phyloP scores from a whole-genome alignment of 2,113 vertebrate species.

The Platanista minor region DNA sequence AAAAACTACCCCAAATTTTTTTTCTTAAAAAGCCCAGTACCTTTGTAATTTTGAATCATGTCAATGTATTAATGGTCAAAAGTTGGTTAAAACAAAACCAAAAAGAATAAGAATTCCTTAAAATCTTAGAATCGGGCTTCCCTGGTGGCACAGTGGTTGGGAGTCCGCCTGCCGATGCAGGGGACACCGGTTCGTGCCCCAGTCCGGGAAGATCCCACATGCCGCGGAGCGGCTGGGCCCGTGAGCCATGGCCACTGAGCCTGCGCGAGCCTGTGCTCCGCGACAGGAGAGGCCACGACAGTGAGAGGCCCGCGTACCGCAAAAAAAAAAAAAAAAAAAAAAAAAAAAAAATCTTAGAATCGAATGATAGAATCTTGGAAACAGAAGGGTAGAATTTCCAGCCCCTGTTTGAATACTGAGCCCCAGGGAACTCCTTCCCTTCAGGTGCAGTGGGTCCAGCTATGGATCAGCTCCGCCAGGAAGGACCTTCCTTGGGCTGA shows the following conservation, averaged over 20 bases:
- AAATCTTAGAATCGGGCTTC: neutral
- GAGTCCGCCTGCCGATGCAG: too few species aligned
- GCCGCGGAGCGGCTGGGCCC: too few species aligned
- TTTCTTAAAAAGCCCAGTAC: neutral
- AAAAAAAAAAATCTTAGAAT: neutral
- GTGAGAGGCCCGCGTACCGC: too few species aligned
- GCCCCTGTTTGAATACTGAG: neutral
- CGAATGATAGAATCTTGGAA: neutral
- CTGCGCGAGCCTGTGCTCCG: too few species aligned
- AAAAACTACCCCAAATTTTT: neutral
- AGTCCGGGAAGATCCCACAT: too few species aligned
- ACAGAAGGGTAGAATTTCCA: neutral
- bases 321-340: neutral
- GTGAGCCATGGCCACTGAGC: too few species aligned
- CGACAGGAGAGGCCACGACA: too few species aligned
- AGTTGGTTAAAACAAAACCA: neutral
- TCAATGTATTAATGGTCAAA: neutral
- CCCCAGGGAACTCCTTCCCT: neutral
- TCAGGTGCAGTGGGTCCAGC: accelerated
- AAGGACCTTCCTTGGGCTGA: neutral
- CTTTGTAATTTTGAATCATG: neutral
- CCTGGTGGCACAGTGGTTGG: too few species aligned
- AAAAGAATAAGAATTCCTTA: neutral
- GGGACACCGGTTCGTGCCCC: too few species aligned
- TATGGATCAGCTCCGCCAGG: neutral